A percentile compares a stretch with the other conserved stretches of the same genome.
These are phyloP conservation scores for Cacatua alba DNA, from an alignment of 2,113 vertebrate genomes.

Conservation along the genomic window DNA sequence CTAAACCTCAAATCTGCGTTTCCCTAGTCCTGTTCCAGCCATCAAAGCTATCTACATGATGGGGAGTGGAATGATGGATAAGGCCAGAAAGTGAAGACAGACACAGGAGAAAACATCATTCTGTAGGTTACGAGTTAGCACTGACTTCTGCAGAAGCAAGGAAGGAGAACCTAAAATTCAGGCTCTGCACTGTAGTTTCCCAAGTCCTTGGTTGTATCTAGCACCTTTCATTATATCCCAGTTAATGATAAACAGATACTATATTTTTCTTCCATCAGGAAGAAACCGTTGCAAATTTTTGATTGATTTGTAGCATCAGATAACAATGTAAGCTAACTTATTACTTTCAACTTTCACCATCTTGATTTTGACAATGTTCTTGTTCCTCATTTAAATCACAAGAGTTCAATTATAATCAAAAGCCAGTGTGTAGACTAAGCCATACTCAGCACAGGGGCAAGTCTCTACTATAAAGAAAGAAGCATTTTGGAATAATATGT, in stretches of 20 bases:
- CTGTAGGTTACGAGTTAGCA: not conserved
- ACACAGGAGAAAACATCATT: not conserved
- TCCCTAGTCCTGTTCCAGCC: accelerated
- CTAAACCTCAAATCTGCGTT: not conserved
- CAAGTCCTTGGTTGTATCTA: not conserved
- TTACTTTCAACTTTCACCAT: not conserved
- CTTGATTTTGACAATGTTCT: not conserved
- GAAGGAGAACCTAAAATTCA: not conserved
- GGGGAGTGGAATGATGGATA: not conserved
- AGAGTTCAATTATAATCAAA: not conserved
- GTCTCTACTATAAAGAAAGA: not conserved
- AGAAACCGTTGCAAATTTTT: not conserved
- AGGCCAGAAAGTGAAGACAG: not conserved
- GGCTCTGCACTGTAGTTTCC: not conserved
- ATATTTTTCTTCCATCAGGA: not conserved
- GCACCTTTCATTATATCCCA: not conserved
- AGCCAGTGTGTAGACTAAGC: not conserved
- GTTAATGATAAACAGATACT: not conserved
- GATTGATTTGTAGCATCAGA: not conserved
- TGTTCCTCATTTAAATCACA: not conserved
- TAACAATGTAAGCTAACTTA: not conserved
- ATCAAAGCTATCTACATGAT: not conserved
- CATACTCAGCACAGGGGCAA: accelerated
- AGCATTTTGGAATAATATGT: not conserved
- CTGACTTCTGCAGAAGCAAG: not conserved